Percentiles rank a stretch among this genome's conserved stretches.
Evolutionary conservation across 2,888 invertebrate species (phyloP).

Genomic region (Sicus ferrugineus): DNA sequence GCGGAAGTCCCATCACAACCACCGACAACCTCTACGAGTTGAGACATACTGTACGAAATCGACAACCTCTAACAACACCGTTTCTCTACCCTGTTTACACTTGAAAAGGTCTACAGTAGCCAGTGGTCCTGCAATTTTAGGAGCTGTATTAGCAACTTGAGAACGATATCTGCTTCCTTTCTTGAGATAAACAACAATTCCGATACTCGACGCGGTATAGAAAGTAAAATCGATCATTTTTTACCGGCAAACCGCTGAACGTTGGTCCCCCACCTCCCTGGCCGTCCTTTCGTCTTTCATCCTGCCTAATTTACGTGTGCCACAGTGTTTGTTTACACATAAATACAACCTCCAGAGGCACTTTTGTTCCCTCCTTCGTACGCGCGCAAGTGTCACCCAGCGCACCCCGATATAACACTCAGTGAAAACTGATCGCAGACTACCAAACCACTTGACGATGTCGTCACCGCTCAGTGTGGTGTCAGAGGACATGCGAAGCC

Average conservation of each 20-base stretch:
- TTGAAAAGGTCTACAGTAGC: no score
- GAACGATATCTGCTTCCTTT: not conserved
- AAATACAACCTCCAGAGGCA: slow-evolving; percentile 18
- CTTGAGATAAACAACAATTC: no score
- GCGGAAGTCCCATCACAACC: no score
- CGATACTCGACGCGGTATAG: no score
- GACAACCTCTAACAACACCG: no score
- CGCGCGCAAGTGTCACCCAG: no score
- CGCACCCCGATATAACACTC: not conserved
- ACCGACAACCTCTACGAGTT: no score
- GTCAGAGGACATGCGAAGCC: slow-evolving; percentile 26
- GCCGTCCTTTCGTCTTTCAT: not conserved
- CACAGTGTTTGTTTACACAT: slow-evolving; percentile 30
- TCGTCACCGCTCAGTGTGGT: slow-evolving; percentile 41
- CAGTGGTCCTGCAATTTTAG: no score
- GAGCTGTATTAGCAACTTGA: slow-evolving; percentile 20
- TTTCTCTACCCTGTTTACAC: no score
- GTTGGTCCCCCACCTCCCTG: not conserved
- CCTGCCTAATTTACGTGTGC: slow-evolving; percentile 24
- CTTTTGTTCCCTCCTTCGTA: no score
- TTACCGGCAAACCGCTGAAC: not conserved
- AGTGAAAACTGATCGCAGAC: not conserved
- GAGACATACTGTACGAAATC: no score
- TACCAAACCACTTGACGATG: slow-evolving; percentile 39
- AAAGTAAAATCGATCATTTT: no score